Conservation (phyloP, 2,888 invertebrate genomes). For the Lasioglossum oenotherae region DNA sequence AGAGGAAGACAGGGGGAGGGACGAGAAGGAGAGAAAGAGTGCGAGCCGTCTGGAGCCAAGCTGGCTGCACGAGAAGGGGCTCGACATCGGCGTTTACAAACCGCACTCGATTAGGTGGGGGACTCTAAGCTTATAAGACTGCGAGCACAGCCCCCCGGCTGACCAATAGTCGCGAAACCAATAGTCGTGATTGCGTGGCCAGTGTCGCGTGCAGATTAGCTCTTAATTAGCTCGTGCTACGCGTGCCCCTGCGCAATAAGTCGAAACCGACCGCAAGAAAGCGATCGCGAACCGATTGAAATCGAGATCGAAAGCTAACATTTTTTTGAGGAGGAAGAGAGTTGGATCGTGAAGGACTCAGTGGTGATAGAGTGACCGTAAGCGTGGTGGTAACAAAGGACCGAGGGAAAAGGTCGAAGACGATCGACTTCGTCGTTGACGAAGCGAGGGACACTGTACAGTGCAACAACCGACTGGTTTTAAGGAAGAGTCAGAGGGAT, state of each 20-base stretch:
- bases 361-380: neutral
- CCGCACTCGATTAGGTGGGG: conserved; percentile 77
- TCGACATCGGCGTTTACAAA: conserved; percentile 75
- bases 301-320: neutral
- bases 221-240: neutral
- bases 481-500: neutral
- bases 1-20: neutral
- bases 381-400: neutral
- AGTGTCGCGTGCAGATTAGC: conserved; percentile 32
- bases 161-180: conserved; percentile 82
- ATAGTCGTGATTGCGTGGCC: conserved; percentile 68
- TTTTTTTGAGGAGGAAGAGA: neutral
- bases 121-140: conserved; percentile 83
- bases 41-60: conserved; percentile 81
- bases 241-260: neutral
- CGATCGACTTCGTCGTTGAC: neutral
- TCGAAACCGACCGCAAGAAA: neutral
- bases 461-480: neutral
- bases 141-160: conserved; percentile 75
- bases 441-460: neutral
- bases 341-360: neutral
- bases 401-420: neutral
- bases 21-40: conserved; percentile 41
- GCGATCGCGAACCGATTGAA: neutral
- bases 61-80: conserved; percentile 82